These are phyloP conservation scores for Luffia ferchaultella DNA, from an alignment of 2,888 invertebrate genomes.

Conservation along the genomic window DNA sequence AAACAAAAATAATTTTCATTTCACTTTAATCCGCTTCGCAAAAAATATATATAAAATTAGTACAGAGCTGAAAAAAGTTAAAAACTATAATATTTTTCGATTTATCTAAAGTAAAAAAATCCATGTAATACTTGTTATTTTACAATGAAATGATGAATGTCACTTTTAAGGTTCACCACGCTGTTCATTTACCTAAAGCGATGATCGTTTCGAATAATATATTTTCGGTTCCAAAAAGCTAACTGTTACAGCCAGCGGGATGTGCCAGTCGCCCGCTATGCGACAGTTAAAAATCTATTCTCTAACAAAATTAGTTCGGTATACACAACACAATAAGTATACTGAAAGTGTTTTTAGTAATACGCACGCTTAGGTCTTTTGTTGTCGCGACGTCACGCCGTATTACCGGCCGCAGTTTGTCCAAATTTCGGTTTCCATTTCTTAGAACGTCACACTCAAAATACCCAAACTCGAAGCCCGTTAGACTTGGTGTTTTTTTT, in stretches of 20 bases:
- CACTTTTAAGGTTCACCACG: too few relatives aligned
- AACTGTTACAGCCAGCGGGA: background rate
- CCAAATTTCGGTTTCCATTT: slow-evolving; percentile 61
- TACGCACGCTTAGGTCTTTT: slow-evolving; percentile 52
- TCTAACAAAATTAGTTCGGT: slow-evolving; percentile 54
- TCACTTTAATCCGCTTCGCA: too few relatives aligned
- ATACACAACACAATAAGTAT: slow-evolving; percentile 38
- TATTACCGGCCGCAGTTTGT: slow-evolving; percentile 54
- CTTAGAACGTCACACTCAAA: slow-evolving; percentile 44
- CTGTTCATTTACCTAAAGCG: background rate
- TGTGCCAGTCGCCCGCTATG: slow-evolving; percentile 36
- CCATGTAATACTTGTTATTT: too few relatives aligned
- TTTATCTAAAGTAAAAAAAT: too few relatives aligned
- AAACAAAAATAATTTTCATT: too few relatives aligned
- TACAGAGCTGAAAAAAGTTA: too few relatives aligned
- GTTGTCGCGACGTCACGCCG: slow-evolving; percentile 31
- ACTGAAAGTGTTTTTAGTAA: slow-evolving; percentile 40
- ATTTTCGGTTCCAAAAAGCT: background rate
- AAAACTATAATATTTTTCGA: too few relatives aligned
- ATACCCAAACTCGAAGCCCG: slow-evolving; percentile 38
- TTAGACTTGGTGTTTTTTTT: slow-evolving; percentile 31
- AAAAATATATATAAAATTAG: too few relatives aligned
- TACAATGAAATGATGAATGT: too few relatives aligned
- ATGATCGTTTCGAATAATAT: too few relatives aligned
- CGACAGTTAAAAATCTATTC: slow-evolving; percentile 45